These are phyloP conservation scores for Pyrocoelia pectoralis DNA, from an alignment of 2,888 invertebrate genomes.

Conservation along the genomic window DNA sequence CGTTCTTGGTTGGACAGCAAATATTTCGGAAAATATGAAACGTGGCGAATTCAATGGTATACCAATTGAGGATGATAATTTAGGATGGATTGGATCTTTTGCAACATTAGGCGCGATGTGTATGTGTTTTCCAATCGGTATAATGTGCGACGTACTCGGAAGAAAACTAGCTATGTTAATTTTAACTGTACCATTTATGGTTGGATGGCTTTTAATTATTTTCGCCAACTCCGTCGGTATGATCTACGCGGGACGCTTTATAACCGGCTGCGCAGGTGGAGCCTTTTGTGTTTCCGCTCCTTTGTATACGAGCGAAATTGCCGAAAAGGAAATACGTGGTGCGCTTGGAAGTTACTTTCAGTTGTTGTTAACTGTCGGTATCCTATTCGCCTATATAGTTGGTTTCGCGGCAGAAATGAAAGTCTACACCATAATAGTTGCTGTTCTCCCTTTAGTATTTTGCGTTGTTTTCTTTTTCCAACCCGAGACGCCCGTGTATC, in stretches of 20 bases:
- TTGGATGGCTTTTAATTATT: slow-evolving; percentile 78
- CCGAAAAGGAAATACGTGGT: slow-evolving; percentile 84
- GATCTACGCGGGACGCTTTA: slow-evolving; percentile 72
- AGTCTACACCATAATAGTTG: slow-evolving; percentile 71
- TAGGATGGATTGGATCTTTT: slow-evolving; percentile 78
- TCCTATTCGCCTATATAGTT: slow-evolving; percentile 75
- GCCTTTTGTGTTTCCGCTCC: slow-evolving; percentile 86
- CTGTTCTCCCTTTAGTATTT: slow-evolving; percentile 73
- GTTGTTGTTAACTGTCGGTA: slow-evolving; percentile 83
- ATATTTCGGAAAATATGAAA: slow-evolving; percentile 65
- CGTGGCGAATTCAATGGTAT: slow-evolving; percentile 60
- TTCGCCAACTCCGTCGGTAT: slow-evolving; percentile 66
- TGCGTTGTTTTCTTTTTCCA: slow-evolving; percentile 78
- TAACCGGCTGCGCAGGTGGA: slow-evolving; percentile 79
- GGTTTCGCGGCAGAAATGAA: slow-evolving; percentile 59
- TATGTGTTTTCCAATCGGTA: slow-evolving; percentile 77
- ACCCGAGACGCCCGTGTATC: slow-evolving; percentile 86
- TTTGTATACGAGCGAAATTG: slow-evolving; percentile 85
- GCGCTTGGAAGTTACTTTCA: slow-evolving; percentile 88
- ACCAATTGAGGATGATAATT: slow-evolving; percentile 64
- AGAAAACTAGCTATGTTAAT: slow-evolving; percentile 74
- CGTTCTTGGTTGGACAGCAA: slow-evolving; percentile 81
- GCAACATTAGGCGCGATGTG: slow-evolving; percentile 77
- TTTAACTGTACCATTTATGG: slow-evolving; percentile 71
- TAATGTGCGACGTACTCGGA: slow-evolving; percentile 72